These are phyloP conservation scores for Sardinella longiceps DNA, from an alignment of 2,797 vertebrate genomes.

Conservation along the genomic window DNA sequence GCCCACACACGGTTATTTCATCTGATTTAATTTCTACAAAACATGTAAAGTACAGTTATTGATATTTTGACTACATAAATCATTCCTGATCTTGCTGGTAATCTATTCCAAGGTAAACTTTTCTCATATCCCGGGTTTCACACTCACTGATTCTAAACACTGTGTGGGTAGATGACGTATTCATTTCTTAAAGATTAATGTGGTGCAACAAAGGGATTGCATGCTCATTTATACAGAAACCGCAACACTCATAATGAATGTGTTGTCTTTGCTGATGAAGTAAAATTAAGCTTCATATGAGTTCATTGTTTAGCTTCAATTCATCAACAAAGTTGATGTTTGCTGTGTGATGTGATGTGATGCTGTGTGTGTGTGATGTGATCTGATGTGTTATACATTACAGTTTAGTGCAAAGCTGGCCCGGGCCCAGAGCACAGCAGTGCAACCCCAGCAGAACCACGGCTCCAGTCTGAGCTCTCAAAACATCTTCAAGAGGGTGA, in stretches of 20 bases:
- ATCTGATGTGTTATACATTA: conserved; percentile 60
- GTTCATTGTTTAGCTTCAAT: too few species aligned
- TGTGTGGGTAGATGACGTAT: neutral
- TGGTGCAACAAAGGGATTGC: neutral
- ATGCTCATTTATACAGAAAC: neutral
- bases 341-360: too few species aligned
- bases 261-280: too few species aligned
- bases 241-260: too few species aligned
- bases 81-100: neutral
- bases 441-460: conserved; percentile 67
- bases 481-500: conserved; percentile 88
- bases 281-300: too few species aligned
- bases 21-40: neutral
- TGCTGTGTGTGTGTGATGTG: conserved; percentile 47
- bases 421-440: conserved; percentile 77
- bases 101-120: too few species aligned
- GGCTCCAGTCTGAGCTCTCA: conserved; percentile 74
- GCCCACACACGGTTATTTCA: too few species aligned
- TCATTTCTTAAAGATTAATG: neutral
- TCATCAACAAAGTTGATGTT: too few species aligned
- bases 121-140: neutral
- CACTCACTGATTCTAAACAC: neutral
- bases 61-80: too few species aligned
- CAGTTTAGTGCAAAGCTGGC: conserved; percentile 91
- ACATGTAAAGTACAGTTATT: neutral